A percentile compares a stretch with the other conserved stretches of the same genome.
These are phyloP conservation scores for Busseola fusca DNA, from an alignment of 2,888 invertebrate species.

Conservation along the genomic window DNA sequence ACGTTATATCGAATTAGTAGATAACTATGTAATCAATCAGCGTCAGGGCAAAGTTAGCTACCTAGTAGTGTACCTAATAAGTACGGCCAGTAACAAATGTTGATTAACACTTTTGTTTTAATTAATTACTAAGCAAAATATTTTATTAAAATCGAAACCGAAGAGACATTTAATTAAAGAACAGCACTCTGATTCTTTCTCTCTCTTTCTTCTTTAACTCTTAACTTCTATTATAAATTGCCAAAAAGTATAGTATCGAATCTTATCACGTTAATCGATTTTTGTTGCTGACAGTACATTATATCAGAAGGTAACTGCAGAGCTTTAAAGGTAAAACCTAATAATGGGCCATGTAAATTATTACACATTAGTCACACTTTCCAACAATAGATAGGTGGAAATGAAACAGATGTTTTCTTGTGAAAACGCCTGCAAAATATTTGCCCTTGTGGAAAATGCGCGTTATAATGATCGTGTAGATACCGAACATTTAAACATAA, in stretches of 20 bases:
- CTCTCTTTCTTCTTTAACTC: too few relatives aligned
- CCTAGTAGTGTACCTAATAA: slow-evolving; percentile 4
- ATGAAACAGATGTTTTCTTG: background rate
- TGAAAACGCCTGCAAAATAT: background rate
- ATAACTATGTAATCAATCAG: slow-evolving; percentile 20
- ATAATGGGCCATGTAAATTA: background rate
- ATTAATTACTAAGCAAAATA: too few relatives aligned
- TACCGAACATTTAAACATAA: background rate
- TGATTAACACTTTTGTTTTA: too few relatives aligned
- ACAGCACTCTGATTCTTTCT: too few relatives aligned
- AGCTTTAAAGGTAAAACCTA: background rate
- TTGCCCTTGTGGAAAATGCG: background rate
- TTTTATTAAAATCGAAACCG: too few relatives aligned
- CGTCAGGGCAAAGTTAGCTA: slow-evolving; percentile 4
- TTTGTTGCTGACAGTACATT: too few relatives aligned
- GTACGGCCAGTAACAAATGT: too few relatives aligned
- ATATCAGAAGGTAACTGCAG: background rate
- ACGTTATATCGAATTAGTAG: slow-evolving; percentile 20
- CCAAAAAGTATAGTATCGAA: too few relatives aligned
- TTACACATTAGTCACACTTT: background rate
- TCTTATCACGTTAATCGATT: too few relatives aligned
- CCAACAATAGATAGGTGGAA: background rate
- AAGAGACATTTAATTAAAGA: too few relatives aligned
- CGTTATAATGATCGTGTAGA: background rate
- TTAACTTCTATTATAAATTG: too few relatives aligned